phyloP scores from a whole-genome alignment of 2,113 vertebrate genomes.

The Laticauda colubrina region DNA sequence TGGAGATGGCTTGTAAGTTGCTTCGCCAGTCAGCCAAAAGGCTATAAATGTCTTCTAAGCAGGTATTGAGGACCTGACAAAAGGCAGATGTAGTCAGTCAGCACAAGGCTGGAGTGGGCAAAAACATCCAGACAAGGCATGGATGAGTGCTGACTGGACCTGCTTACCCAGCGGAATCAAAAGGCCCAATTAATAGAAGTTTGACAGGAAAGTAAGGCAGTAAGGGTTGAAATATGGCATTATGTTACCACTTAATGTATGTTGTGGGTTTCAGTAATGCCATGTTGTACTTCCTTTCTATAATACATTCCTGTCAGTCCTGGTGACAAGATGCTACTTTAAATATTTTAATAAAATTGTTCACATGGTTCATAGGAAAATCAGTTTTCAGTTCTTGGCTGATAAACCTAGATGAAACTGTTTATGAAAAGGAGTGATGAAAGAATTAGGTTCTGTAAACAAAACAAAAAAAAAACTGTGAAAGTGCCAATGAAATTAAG shows the following conservation, averaged over 20 bases:
- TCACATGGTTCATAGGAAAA: neutral
- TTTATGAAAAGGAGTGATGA: neutral
- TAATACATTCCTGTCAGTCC: neutral
- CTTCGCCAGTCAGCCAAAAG: conserved; percentile 61
- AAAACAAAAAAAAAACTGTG: neutral
- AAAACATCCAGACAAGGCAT: conserved; percentile 52
- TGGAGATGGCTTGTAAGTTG: conserved; percentile 61
- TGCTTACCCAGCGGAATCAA: conserved; percentile 29
- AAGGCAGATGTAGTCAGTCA: conserved; percentile 67
- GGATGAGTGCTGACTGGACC: conserved; percentile 44
- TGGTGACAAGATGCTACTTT: neutral
- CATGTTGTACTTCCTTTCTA: neutral
- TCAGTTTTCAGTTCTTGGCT: neutral
- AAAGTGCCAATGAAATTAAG: neutral
- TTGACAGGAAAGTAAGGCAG: neutral
- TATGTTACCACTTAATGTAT: neutral
- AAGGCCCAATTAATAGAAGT: neutral
- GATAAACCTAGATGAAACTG: neutral
- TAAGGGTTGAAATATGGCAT: conserved; percentile 6
- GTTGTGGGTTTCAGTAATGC: neutral
- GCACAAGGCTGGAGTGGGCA: conserved; percentile 61
- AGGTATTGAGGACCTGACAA: conserved; percentile 67
- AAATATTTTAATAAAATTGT: neutral
- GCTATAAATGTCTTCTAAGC: conserved; percentile 68
- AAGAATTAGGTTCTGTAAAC: neutral